Conservation (phyloP, 2,113 vertebrate species). For the Ochotona princeps region DNA sequence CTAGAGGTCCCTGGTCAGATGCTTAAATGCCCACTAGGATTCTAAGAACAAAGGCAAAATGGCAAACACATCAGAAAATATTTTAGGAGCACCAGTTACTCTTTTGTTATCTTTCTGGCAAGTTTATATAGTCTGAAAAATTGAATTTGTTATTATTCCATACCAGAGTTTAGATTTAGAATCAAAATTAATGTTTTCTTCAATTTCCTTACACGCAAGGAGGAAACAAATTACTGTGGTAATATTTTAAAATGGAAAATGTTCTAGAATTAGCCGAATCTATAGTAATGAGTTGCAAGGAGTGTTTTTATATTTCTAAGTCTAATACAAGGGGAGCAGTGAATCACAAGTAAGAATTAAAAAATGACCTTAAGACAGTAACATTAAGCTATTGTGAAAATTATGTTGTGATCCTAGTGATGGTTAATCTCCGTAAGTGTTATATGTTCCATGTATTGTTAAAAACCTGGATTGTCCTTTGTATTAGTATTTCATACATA, state of each 20-base stretch:
- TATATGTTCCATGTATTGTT: neutral
- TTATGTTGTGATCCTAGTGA: neutral
- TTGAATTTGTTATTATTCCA: constrained; percentile 1
- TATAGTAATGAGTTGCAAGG: neutral
- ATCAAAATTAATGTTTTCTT: constrained; percentile 52
- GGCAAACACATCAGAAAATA: neutral
- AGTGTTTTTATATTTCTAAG: constrained; percentile 28
- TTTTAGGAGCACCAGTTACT: constrained; percentile 53
- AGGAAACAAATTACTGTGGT: constrained; percentile 27
- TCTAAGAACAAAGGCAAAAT: neutral
- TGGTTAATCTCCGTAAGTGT: constrained; percentile 34
- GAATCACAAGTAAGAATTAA: constrained; percentile 30
- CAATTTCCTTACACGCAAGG: neutral
- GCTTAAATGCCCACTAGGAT: constrained; percentile 33
- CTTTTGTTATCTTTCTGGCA: neutral
- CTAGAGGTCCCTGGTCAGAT: constrained; percentile 20
- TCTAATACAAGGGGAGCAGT: neutral
- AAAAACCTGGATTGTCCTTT: neutral
- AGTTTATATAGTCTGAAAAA: neutral
- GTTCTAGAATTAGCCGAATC: constrained; percentile 42
- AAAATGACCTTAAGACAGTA: constrained; percentile 36
- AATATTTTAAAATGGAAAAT: constrained; percentile 30
- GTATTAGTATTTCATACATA: constrained; percentile 42
- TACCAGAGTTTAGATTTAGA: constrained; percentile 39
- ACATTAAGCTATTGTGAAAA: neutral